phyloP scores from a whole-genome alignment of 1,140 invertebrate species.

The Apolygus lucorum region DNA sequence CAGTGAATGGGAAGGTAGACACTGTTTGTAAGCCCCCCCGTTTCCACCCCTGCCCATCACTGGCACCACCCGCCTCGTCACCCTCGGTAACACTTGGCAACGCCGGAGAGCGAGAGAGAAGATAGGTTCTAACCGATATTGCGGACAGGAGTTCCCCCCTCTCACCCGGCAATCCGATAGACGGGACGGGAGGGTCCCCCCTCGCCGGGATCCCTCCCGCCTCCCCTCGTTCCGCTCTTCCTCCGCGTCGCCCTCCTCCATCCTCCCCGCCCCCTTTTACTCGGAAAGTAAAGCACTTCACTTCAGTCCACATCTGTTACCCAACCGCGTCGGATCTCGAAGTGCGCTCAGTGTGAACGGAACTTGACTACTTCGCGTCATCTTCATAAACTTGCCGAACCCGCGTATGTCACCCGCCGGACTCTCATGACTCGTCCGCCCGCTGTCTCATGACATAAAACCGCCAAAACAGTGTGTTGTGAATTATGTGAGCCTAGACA shows the following conservation, averaged over 20 bases:
- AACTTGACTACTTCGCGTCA: not conserved
- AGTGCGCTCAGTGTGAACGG: not conserved
- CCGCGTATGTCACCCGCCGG: not conserved
- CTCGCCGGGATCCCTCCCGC: not conserved
- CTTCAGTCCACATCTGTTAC: constrained; percentile 20
- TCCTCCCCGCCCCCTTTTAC: not conserved
- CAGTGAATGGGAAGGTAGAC: constrained; percentile 16
- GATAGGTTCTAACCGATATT: constrained; percentile 21
- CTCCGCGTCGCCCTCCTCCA: not conserved
- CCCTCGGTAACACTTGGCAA: constrained; percentile 23
- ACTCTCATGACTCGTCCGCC: not conserved
- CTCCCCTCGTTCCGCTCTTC: not conserved
- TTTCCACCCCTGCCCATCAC: not conserved
- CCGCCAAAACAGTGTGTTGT: constrained; percentile 1
- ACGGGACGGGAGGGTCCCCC: not conserved
- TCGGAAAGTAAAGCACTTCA: constrained; percentile 10
- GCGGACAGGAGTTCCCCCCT: constrained; percentile 10
- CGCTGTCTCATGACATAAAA: not conserved
- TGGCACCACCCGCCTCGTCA: not conserved
- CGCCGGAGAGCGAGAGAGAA: constrained; percentile 8
- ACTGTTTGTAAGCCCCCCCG: constrained; percentile 17
- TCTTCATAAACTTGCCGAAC: not conserved
- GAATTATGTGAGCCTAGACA: constrained; percentile 18
- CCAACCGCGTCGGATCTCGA: constrained; percentile 7
- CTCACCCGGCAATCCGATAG: not conserved